Conservation (phyloP, 2,888 invertebrate species). For the Zonitis immaculata region DNA sequence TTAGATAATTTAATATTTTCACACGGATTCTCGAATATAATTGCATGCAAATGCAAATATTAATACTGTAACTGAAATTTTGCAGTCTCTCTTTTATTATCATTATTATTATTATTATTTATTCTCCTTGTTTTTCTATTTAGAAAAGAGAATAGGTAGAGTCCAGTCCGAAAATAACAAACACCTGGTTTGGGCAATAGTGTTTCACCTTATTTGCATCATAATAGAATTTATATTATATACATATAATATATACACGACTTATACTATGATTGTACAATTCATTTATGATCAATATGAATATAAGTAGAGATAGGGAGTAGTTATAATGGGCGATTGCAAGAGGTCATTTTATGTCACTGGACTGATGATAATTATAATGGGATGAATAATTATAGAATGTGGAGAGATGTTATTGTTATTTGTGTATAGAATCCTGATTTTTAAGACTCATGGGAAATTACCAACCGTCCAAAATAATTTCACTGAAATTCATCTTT, state of each 20-base stretch:
- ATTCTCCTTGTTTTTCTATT: constrained; percentile 43
- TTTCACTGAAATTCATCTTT: not conserved
- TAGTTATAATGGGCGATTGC: constrained; percentile 25
- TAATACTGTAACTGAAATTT: constrained; percentile 40
- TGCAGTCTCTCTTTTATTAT: constrained; percentile 46
- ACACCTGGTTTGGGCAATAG: constrained; percentile 45
- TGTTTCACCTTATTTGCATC: constrained; percentile 44
- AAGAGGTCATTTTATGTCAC: constrained; percentile 43
- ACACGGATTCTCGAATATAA: constrained; percentile 32
- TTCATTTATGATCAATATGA: not conserved
- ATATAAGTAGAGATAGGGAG: not conserved
- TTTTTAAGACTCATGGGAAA: constrained; percentile 27
- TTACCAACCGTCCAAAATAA: constrained; percentile 15
- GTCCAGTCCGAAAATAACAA: constrained; percentile 39
- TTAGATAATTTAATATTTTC: constrained; percentile 10
- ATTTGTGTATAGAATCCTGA: not conserved
- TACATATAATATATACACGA: constrained; percentile 17
- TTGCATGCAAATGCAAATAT: constrained; percentile 39
- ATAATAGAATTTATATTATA: constrained; percentile 42
- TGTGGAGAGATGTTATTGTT: constrained; percentile 2
- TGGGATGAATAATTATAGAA: constrained; percentile 41
- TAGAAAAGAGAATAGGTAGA: constrained; percentile 36
- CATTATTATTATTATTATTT: too few species aligned
- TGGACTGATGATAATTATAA: constrained; percentile 42
- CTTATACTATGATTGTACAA: not conserved